A percentile compares a stretch with the other conserved stretches of the same genome.
Evolutionary conservation across 2,888 invertebrate genomes (phyloP).

Genomic region (Clivina fossor): DNA sequence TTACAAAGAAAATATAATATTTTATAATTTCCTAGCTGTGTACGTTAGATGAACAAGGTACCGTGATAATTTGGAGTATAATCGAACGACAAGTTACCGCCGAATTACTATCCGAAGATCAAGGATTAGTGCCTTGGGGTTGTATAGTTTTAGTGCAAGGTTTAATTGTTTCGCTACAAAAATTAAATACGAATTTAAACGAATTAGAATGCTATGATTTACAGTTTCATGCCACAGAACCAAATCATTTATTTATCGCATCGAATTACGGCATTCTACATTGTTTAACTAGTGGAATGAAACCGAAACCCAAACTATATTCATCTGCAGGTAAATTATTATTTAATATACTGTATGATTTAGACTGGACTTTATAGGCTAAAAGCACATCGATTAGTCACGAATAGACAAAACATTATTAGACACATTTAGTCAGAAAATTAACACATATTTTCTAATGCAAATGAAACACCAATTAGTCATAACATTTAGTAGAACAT

Average conservation of each 20-base stretch:
- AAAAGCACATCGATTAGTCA: too few species aligned
- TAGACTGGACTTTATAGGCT: too few species aligned
- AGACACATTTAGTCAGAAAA: too few species aligned
- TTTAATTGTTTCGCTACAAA: conserved; percentile 48
- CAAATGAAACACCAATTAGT: too few species aligned
- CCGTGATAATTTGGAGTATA: conserved; percentile 56
- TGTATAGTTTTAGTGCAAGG: conserved; percentile 53
- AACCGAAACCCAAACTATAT: conserved; percentile 47
- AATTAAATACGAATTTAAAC: conserved; percentile 44
- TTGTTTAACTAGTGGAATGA: conserved; percentile 47
- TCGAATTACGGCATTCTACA: conserved; percentile 56
- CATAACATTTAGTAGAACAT: too few species aligned
- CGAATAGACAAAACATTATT: too few species aligned
- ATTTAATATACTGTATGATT: conserved; percentile 5
- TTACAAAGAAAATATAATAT: too few species aligned
- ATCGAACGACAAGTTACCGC: conserved; percentile 44
- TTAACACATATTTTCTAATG: too few species aligned
- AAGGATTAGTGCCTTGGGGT: conserved; percentile 52
- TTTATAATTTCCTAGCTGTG: too few species aligned
- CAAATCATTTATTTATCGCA: conserved; percentile 54
- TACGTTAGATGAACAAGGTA: conserved; percentile 56
- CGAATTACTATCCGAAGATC: conserved; percentile 42
- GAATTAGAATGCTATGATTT: conserved; percentile 52
- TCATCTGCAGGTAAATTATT: conserved; percentile 40
- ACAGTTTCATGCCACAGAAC: conserved; percentile 51